Evolutionary conservation across 2,888 invertebrate genomes (phyloP).

Genomic region (Epirrhoe tristata): DNA sequence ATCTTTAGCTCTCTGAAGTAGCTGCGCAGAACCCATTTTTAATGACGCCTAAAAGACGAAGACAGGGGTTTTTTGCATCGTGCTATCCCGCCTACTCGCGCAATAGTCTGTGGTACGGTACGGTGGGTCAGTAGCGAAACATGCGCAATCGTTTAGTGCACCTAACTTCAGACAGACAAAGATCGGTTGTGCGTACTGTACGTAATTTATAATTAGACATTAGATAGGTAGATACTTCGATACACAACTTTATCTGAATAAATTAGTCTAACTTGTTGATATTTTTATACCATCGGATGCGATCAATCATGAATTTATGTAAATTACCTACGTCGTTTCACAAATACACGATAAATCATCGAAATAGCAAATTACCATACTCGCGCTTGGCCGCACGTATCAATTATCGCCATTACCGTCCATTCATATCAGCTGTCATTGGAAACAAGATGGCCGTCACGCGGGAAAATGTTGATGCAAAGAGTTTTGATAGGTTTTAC

Average conservation of each 20-base stretch:
- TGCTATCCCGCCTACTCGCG: too few relatives aligned
- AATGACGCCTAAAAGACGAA: too few relatives aligned
- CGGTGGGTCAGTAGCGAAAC: too few relatives aligned
- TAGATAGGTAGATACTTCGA: too few relatives aligned
- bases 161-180: too few relatives aligned
- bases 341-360: constrained; percentile 46
- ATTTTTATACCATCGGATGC: constrained; percentile 2
- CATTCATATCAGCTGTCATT: constrained; percentile 27
- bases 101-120: too few relatives aligned
- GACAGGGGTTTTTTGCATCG: too few relatives aligned
- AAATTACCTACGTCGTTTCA: constrained; percentile 27
- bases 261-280: not conserved
- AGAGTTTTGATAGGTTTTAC: not conserved
- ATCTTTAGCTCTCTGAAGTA: too few relatives aligned
- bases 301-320: constrained; percentile 29
- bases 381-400: constrained; percentile 45
- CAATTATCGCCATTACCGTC: constrained; percentile 41
- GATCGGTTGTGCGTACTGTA: too few relatives aligned
- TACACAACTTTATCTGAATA: not conserved
- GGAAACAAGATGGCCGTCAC: constrained; percentile 23
- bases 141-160: too few relatives aligned
- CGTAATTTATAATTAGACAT: too few relatives aligned
- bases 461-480: constrained; percentile 13
- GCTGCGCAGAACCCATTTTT: too few relatives aligned
- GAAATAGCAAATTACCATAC: constrained; percentile 46